Evolutionary conservation across 2,797 vertebrate species (phyloP).

Genomic region (Amblyraja radiata): DNA sequence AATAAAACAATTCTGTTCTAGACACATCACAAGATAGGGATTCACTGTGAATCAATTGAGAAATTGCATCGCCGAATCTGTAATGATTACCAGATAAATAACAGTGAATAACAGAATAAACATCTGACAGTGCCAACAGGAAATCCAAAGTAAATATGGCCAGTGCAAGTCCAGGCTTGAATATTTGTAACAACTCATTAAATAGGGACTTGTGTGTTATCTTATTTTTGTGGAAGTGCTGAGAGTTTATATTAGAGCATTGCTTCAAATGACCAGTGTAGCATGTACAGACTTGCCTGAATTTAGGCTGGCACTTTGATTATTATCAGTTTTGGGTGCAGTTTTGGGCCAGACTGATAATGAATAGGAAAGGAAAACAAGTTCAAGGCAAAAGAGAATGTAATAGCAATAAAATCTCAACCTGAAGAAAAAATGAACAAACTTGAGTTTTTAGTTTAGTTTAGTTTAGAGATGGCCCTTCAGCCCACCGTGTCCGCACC

Average conservation of each 20-base stretch:
- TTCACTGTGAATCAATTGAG: background rate
- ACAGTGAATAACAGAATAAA: constrained; percentile 31
- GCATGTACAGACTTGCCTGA: background rate
- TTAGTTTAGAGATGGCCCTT: too few relatives aligned
- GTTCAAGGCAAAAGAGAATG: background rate
- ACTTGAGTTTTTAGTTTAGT: too few relatives aligned
- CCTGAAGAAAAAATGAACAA: background rate
- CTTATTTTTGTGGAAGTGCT: constrained; percentile 32
- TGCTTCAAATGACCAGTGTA: constrained; percentile 17
- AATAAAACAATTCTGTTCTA: background rate
- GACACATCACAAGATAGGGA: background rate
- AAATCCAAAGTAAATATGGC: constrained; percentile 28
- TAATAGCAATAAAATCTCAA: background rate
- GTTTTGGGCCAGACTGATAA: background rate
- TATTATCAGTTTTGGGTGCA: background rate
- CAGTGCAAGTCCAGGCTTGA: constrained; percentile 11
- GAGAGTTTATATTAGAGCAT: background rate
- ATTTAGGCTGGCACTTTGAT: constrained; percentile 10
- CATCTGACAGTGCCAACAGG: background rate
- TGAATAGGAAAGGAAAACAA: background rate
- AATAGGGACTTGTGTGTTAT: constrained; percentile 9
- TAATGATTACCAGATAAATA: constrained; percentile 28
- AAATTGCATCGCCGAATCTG: constrained; percentile 14
- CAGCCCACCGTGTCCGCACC: too few relatives aligned
- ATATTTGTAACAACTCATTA: constrained; percentile 31